Evolutionary conservation across 2,888 invertebrate species (phyloP).

Genomic region (Formica aserva): DNA sequence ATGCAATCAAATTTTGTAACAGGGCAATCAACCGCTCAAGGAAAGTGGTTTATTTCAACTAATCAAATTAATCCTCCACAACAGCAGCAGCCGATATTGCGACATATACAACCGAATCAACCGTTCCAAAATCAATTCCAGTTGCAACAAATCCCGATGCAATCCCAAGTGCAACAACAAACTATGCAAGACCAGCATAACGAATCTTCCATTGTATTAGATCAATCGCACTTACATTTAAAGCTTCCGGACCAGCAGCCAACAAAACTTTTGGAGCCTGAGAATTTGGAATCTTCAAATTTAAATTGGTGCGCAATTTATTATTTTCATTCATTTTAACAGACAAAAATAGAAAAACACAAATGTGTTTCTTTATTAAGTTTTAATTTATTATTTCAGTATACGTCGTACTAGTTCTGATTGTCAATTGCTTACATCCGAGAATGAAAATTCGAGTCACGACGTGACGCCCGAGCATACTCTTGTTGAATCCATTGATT

Average conservation of each 20-base stretch:
- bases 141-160: slow-evolving; percentile 63
- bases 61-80: slow-evolving; percentile 67
- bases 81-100: slow-evolving; percentile 73
- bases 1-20: slow-evolving; percentile 63
- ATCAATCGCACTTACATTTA: slow-evolving; percentile 78
- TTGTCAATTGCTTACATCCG: slow-evolving; percentile 80
- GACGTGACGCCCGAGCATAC: slow-evolving; percentile 84
- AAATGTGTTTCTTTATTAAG: background rate
- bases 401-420: slow-evolving; percentile 82
- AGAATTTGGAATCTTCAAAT: slow-evolving; percentile 72
- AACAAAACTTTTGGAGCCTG: slow-evolving; percentile 72
- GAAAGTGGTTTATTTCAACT: slow-evolving; percentile 67
- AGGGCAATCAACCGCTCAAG: slow-evolving; percentile 61
- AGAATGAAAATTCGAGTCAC: slow-evolving; percentile 83
- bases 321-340: background rate
- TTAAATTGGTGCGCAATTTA: slow-evolving; percentile 76
- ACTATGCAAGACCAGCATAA: slow-evolving; percentile 63
- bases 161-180: slow-evolving; percentile 64
- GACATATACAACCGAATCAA: slow-evolving; percentile 70
- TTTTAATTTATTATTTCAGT: slow-evolving; percentile 42
- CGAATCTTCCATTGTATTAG: slow-evolving; percentile 61
- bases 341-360: background rate
- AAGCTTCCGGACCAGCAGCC: slow-evolving; percentile 77
- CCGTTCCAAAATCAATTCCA: slow-evolving; percentile 70
- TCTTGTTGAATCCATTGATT: slow-evolving; percentile 79